These are phyloP conservation scores for Apantesis nais DNA, from an alignment of 2,888 invertebrate species.

Conservation along the genomic window DNA sequence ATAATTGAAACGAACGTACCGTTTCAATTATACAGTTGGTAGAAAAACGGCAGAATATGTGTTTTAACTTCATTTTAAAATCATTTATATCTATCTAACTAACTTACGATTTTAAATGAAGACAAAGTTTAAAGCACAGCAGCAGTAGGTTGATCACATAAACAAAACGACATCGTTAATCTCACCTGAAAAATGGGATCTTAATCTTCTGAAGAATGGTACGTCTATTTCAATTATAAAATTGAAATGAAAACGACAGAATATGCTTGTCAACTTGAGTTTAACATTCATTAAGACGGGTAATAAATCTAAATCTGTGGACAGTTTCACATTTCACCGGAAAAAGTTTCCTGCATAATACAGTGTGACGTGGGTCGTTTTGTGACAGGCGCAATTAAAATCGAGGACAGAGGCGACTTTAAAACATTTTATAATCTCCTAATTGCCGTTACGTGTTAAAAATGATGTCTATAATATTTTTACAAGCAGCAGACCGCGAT, in stretches of 20 bases:
- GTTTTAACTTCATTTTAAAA: conserved; percentile 21
- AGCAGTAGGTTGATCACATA: conserved; percentile 3
- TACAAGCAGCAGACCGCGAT: conserved; percentile 47
- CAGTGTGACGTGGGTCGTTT: conserved; percentile 35
- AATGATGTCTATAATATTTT: conserved; percentile 31
- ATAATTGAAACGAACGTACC: not conserved
- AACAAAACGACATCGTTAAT: conserved; percentile 12
- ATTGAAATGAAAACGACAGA: conserved; percentile 19
- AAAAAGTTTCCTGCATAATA: conserved; percentile 46
- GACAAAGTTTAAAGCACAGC: not conserved
- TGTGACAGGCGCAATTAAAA: conserved; percentile 45
- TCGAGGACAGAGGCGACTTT: conserved; percentile 38
- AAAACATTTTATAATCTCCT: conserved; percentile 41
- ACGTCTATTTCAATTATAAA: conserved; percentile 5
- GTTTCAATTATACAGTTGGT: conserved; percentile 10
- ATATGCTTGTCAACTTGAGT: conserved; percentile 20
- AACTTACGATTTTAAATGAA: not conserved
- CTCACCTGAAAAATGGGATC: conserved; percentile 8
- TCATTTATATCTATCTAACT: conserved; percentile 7
- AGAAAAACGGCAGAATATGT: conserved; percentile 17
- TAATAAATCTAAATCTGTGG: conserved; percentile 48
- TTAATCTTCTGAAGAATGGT: conserved; percentile 8
- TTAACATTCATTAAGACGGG: conserved; percentile 24
- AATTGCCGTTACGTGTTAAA: conserved; percentile 42
- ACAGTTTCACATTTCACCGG: conserved; percentile 34